Evolutionary conservation across 1,140 invertebrate species (phyloP).

Genomic region (Pinna nobilis): DNA sequence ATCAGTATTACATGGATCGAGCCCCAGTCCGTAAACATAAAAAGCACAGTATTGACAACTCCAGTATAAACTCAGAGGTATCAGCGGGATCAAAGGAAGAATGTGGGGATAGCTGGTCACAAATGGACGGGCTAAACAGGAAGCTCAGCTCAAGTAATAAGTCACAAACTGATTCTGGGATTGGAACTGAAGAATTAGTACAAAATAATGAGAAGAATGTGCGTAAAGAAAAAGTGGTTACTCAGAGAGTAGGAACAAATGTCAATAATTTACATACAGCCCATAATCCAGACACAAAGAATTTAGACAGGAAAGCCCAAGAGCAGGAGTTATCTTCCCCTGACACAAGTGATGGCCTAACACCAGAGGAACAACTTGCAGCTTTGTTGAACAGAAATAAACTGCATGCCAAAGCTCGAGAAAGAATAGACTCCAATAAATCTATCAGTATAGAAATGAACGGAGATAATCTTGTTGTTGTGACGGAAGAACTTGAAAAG

Average conservation of each 20-base stretch:
- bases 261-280: conserved; percentile 63
- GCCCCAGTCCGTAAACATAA: conserved; percentile 30
- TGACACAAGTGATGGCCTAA: conserved; percentile 60
- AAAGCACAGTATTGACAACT: conserved; percentile 59
- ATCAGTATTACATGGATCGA: conserved; percentile 34
- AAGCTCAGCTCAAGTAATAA: conserved; percentile 61
- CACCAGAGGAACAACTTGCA: conserved; percentile 63
- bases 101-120: conserved; percentile 56
- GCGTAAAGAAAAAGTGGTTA: conserved; percentile 23
- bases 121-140: conserved; percentile 51
- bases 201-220: conserved; percentile 66
- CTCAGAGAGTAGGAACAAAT: conserved; percentile 58
- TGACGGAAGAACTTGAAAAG: conserved; percentile 66
- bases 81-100: conserved; percentile 58
- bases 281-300: conserved; percentile 39
- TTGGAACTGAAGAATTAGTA: conserved; percentile 55
- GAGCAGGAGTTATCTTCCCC: conserved; percentile 35
- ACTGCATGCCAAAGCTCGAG: conserved; percentile 53
- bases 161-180: conserved; percentile 66
- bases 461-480: conserved; percentile 71
- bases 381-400: conserved; percentile 66
- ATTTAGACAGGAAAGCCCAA: background rate
- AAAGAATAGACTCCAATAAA: conserved; percentile 40
- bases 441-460: conserved; percentile 72
- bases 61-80: conserved; percentile 58